Conservation (phyloP, 2,888 invertebrate species). For the Cheiracanthium punctorium region DNA sequence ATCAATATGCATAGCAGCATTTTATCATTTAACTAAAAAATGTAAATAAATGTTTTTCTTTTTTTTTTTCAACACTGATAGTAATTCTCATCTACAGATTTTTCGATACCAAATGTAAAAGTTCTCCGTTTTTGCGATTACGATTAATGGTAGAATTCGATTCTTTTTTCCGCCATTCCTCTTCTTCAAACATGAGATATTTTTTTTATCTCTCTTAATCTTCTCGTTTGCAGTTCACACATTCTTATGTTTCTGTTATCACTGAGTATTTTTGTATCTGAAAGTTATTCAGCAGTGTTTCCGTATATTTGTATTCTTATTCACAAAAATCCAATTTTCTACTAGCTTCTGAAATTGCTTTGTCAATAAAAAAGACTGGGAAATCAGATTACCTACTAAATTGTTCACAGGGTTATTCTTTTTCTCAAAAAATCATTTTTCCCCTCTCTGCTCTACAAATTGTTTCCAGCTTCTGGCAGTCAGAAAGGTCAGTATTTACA, state of each 20-base stretch:
- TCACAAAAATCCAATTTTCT: conserved; percentile 1
- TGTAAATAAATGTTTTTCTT: too few species aligned
- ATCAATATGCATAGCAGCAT: too few species aligned
- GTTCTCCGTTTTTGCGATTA: not conserved
- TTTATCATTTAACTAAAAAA: not conserved
- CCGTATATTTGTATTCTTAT: not conserved
- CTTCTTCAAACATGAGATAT: not conserved
- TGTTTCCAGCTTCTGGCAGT: too few species aligned
- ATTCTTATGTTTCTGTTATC: not conserved
- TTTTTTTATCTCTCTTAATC: not conserved
- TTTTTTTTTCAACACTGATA: too few species aligned
- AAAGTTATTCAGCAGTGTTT: not conserved
- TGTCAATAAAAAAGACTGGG: not conserved
- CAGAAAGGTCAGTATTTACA: too few species aligned
- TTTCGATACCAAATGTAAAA: not conserved
- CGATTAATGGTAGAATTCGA: not conserved
- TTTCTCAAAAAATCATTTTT: not conserved
- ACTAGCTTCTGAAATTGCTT: not conserved
- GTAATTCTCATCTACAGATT: too few species aligned
- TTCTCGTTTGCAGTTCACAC: not conserved
- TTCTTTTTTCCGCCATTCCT: not conserved
- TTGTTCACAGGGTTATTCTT: not conserved
- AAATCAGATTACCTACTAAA: conserved; percentile 1
- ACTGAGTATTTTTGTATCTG: not conserved
- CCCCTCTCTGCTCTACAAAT: not conserved